phyloP scores from a whole-genome alignment of 2,797 vertebrate species.

The Oreonectes daqikongensis region DNA sequence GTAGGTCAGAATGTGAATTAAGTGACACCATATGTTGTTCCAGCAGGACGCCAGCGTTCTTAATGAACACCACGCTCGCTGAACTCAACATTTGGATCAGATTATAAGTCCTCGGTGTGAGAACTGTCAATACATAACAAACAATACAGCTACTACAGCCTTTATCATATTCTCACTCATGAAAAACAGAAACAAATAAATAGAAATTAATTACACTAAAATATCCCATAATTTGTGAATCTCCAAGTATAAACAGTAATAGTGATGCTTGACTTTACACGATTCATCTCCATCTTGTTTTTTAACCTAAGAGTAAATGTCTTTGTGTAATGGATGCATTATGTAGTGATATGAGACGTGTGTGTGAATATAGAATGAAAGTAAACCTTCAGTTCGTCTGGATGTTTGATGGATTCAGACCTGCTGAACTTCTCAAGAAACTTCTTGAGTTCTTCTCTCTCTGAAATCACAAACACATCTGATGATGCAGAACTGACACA shows the following conservation, averaged over 20 bases:
- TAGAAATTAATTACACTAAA: too few species aligned
- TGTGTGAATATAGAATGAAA: neutral
- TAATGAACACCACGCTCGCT: neutral
- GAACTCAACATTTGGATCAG: neutral
- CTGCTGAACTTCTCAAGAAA: neutral
- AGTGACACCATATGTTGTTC: neutral
- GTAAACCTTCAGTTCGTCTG: neutral
- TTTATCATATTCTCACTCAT: neutral
- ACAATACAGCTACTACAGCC: neutral
- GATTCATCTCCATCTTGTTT: too few species aligned
- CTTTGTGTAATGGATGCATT: too few species aligned
- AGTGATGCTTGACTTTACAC: too few species aligned
- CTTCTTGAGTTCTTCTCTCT: neutral
- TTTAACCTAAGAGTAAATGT: neutral
- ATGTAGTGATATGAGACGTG: too few species aligned
- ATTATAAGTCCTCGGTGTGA: neutral
- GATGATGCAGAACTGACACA: neutral
- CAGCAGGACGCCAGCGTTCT: slow-evolving; percentile 13
- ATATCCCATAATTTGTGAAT: too few species aligned
- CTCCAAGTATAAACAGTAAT: too few species aligned
- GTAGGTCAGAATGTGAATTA: slow-evolving; percentile 6
- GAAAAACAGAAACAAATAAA: neutral
- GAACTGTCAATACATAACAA: neutral
- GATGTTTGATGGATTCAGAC: neutral
- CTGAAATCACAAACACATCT: slow-evolving; percentile 5